Base-by-base conservation (phyloP, 1,140 invertebrate species). In the Scaptomyza pallida region DNA sequence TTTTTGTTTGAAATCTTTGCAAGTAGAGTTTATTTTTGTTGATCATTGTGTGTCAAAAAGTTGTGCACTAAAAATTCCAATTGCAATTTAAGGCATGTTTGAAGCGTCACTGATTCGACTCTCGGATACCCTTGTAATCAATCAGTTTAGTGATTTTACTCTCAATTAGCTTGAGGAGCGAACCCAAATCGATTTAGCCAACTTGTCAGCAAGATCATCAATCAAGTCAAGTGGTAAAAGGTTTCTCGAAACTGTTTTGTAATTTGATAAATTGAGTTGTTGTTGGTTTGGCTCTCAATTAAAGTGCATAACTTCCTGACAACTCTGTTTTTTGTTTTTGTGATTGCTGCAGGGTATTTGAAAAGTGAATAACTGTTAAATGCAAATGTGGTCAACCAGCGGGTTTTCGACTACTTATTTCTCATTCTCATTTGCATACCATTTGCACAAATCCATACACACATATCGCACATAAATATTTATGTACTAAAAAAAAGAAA, bases 301-400 rank as follows among this genome's bases (percentile, higher is more conserved):
- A n/a, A n/a, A n/a, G n/a, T 37, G 33, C 33, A n/a, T 37, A 37
- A 37, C 12, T 37, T 2, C n/a, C 12, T 4, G 3, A 12, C n/a
- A 35, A 2, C 50, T 12, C 10, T 1, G 37, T 40, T 9, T 3
- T 21, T 26, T 26, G 6, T 26, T 26, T 10, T 21, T 23, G 0
- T 10, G 9, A 9, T 23, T 5, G 1, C 6, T 23, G n/a, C 52
- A 43, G 52, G 52, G 13, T 55, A 41, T 55, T 4, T 3, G n/a
- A 15, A 30, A 26, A 16, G 52, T 55, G 37, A 43, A 45, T 59
- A 65, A 67, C 45, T 57, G 68, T 72, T 59, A 52, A 71, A 71
- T 59, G 54, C 68, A 59, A 71, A 65, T 65, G 16, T 59, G 37
- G 30, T 52, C 23, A 47, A 17, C 44, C 16, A 64, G 37, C 67